Conservation (phyloP, 2,113 vertebrate genomes). For the Bubo bubo region DNA sequence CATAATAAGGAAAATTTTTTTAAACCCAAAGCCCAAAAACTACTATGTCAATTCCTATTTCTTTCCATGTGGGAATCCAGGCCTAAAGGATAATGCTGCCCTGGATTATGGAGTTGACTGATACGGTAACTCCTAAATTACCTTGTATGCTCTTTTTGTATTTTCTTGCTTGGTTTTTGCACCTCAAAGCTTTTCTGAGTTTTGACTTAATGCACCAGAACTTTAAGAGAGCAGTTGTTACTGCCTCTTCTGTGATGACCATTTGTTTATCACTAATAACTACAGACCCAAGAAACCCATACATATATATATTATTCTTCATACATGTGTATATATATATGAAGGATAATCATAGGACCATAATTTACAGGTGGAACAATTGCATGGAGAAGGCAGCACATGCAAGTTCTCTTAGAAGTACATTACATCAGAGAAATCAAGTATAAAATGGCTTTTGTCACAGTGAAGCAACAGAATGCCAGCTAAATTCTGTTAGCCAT, state of each 20-base stretch:
- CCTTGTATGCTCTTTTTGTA: neutral
- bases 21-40: neutral
- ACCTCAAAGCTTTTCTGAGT: neutral
- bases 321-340: neutral
- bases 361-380: neutral
- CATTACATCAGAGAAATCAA: neutral
- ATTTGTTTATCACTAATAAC: neutral
- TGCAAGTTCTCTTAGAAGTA: neutral
- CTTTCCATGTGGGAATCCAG: neutral
- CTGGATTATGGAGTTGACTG: neutral
- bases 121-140: neutral
- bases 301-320: neutral
- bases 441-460: neutral
- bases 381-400: neutral
- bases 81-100: neutral
- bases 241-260: neutral
- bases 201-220: neutral
- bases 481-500: neutral
- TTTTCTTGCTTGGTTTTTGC: neutral
- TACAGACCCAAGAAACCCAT: neutral
- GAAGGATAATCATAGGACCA: neutral
- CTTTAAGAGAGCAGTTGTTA: neutral
- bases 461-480: neutral
- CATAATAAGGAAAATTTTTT: neutral
- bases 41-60: neutral